Evolutionary conservation across 2,888 invertebrate species (phyloP), one percentile per base, ranked within the genome.

Genomic region (Perizoma flavofasciatum): DNA sequence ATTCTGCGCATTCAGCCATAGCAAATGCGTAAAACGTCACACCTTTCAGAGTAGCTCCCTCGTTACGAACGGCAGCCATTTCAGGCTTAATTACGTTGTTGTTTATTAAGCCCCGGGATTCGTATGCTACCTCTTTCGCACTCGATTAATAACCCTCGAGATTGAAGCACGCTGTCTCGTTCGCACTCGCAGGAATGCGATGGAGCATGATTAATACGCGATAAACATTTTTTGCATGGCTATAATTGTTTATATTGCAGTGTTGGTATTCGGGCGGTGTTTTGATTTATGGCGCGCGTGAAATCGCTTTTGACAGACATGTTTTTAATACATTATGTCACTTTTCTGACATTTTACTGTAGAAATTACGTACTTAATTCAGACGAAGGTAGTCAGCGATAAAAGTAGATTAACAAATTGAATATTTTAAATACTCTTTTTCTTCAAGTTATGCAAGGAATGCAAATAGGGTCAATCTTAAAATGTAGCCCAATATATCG

Each of bases 71-170:
- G 63, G 55, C 66, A 61, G 67, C 54, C 67, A 67, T 68, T 67
- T 66, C 61, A 49, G 57, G 71, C 72, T 73, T 77, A 72, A 75
- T 74, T 73, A 73, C 64, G 68, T 59, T 71, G 71, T 71, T 75
- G 76, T 77, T 73, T 74, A 73, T 75, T 73, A 75, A 71, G 44
- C 66, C 59, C 51, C 55, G 33, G 62, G 59, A 61, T 63, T 68
- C 50, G 51, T 63, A 53, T 43, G 39, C 49, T 59, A 61, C 61
- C 70, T 55, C 63, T 57, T 45, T 67, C 61, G 46, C 63, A 61
- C 59, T 51, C 8, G n/a, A n/a, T 37, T 11, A 5, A 34, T 9
- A 32, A 9, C 45, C n/a, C 5, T 4, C 32, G 34, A 35, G 0
- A 41, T 6, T 41, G 6, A 11, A 33, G 6, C 45, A 0, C n/a